Evolutionary conservation across 1,140 invertebrate genomes (phyloP).

Genomic region (Babylonia areolata): DNA sequence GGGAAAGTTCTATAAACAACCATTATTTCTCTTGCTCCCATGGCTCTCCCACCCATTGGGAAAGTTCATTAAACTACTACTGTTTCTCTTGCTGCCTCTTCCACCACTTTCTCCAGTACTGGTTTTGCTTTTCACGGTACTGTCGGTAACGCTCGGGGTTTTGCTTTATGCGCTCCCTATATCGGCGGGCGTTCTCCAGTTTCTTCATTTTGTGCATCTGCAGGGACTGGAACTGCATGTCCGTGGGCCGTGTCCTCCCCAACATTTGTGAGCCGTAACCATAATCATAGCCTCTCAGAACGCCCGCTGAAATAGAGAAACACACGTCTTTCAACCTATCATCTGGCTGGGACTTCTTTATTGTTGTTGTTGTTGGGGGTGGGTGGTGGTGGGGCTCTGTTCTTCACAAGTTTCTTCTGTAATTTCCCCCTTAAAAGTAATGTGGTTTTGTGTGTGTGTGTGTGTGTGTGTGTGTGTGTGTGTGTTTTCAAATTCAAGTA

Average conservation of each 20-base stretch:
- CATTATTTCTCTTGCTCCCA: too few species aligned
- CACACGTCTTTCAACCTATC: background rate
- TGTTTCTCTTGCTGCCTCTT: background rate
- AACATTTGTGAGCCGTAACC: background rate
- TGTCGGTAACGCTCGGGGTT: constrained; percentile 10
- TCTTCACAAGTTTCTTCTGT: too few species aligned
- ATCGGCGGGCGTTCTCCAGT: background rate
- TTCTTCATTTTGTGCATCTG: background rate
- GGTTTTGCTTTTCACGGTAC: constrained; percentile 12
- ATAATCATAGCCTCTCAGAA: background rate
- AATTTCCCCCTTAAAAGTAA: too few species aligned
- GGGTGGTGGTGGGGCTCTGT: too few species aligned
- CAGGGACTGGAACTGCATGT: background rate
- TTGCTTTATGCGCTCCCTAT: background rate
- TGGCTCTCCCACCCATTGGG: too few species aligned
- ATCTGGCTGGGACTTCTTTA: background rate
- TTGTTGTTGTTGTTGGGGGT: too few species aligned
- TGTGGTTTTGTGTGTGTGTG: too few species aligned
- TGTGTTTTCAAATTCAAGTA: too few species aligned
- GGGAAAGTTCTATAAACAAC: too few species aligned
- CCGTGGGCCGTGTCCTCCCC: background rate
- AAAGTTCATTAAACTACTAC: too few species aligned
- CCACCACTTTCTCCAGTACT: constrained; percentile 14
- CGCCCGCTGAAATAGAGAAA: constrained; percentile 8
- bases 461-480: too few species aligned